These are phyloP conservation scores for Xenopus petersii DNA, from an alignment of 2,797 vertebrate species.

Conservation along the genomic window DNA sequence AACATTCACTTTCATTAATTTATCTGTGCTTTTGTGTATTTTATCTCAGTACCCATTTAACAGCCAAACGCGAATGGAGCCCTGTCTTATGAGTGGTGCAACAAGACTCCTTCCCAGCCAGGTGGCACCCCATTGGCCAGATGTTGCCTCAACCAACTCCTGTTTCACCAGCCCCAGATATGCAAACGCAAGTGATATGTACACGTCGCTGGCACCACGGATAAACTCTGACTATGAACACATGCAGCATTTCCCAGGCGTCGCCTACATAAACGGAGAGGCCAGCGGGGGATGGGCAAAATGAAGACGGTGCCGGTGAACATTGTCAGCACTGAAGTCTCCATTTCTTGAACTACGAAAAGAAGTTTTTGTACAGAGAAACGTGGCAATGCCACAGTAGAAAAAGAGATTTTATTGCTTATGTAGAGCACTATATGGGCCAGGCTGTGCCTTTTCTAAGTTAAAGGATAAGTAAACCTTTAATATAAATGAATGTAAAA, in stretches of 20 bases:
- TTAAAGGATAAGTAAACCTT: background rate
- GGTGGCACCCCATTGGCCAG: conserved; percentile 90
- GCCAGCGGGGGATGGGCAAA: conserved; percentile 96
- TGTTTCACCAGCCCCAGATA: conserved; percentile 93
- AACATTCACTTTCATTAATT: background rate
- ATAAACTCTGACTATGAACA: conserved; percentile 98
- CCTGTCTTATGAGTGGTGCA: conserved; percentile 89
- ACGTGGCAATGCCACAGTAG: conserved; percentile 51
- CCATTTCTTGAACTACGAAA: conserved; percentile 8
- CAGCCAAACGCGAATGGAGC: conserved; percentile 92
- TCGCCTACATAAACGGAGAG: conserved; percentile 97
- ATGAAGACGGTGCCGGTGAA: conserved; percentile 63
- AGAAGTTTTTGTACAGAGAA: conserved; percentile 45
- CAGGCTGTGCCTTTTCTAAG: conserved; percentile 73
- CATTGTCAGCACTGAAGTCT: background rate
- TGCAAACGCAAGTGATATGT: conserved; percentile 86
- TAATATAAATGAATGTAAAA: no score
- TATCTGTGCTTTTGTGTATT: conserved; percentile 39
- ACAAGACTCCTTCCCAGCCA: conserved; percentile 88
- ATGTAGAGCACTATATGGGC: conserved; percentile 65
- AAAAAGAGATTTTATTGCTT: conserved; percentile 54
- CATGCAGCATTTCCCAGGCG: conserved; percentile 97
- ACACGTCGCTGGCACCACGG: conserved; percentile 83
- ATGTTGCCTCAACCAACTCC: conserved; percentile 85
- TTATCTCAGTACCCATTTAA: conserved; percentile 87